Conservation (phyloP, 2,888 invertebrate genomes). For the Acanthopleura granulata region DNA sequence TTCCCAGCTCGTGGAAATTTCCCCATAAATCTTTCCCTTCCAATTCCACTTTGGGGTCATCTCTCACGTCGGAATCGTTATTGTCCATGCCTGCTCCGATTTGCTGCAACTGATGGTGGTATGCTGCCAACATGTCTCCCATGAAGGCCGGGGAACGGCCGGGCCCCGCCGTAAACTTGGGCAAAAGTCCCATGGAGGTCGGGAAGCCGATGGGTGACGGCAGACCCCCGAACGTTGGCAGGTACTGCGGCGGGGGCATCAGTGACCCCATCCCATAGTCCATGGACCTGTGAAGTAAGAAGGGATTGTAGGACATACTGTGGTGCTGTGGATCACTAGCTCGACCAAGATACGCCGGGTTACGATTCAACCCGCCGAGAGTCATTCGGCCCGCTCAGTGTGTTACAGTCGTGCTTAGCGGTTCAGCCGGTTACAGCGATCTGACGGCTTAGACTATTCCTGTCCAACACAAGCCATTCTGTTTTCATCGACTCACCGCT, state of each 20-base stretch:
- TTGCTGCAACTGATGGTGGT: conserved; percentile 65
- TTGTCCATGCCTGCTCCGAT: conserved; percentile 80
- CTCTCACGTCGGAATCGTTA: conserved; percentile 91
- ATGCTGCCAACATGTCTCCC: conserved; percentile 22
- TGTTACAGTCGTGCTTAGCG: not conserved
- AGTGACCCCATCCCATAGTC: conserved; percentile 16
- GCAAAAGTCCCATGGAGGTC: conserved; percentile 12
- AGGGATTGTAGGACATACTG: conserved; percentile 13
- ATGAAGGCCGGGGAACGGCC: conserved; percentile 23
- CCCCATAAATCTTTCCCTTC: conserved; percentile 99
- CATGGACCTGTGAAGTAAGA: conserved; percentile 15
- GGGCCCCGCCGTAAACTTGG: conserved; percentile 24
- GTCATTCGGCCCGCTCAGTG: not conserved
- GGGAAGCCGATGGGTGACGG: conserved; percentile 10
- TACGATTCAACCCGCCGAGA: not conserved
- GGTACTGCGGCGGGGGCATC: conserved; percentile 9
- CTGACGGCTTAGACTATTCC: conserved; percentile 1
- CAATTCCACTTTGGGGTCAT: conserved; percentile 98
- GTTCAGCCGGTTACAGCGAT: not conserved
- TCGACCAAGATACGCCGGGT: not conserved
- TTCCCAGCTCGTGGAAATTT: conserved; percentile 97
- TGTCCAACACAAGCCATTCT: not conserved
- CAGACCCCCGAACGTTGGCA: not conserved
- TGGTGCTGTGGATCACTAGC: not conserved
- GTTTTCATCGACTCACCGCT: not conserved